A percentile compares a stretch with the other conserved stretches of the same genome.
phyloP scores from a whole-genome alignment of 2,797 vertebrate species.

The Euthynnus affinis region DNA sequence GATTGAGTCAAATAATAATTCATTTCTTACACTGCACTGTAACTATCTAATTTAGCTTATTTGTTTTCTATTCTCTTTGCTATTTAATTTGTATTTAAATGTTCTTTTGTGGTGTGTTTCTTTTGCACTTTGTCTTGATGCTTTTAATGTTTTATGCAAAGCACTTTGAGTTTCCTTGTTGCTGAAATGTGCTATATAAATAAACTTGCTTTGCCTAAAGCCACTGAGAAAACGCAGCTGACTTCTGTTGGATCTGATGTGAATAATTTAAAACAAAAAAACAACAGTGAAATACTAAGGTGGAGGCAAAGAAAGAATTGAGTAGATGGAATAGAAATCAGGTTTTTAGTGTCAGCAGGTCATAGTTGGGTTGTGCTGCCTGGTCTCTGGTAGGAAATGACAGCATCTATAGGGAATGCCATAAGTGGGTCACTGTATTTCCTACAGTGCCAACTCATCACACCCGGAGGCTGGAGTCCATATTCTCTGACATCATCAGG shows the following conservation, averaged over 20 bases:
- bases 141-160: no score
- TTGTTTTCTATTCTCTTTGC: no score
- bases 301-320: neutral
- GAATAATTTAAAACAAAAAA: neutral
- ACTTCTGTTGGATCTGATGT: neutral
- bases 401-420: constrained; percentile 32
- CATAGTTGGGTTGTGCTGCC: neutral
- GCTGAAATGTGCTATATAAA: no score
- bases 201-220: neutral
- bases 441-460: constrained; percentile 47
- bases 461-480: constrained; percentile 56
- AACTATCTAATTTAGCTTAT: no score
- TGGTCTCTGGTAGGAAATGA: constrained; percentile 1
- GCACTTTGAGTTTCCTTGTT: no score
- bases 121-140: no score
- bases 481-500: constrained; percentile 29
- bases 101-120: no score
- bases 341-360: constrained; percentile 35
- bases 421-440: constrained; percentile 67
- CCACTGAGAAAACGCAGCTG: neutral
- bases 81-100: no score
- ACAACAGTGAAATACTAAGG: neutral
- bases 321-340: neutral
- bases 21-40: no score
- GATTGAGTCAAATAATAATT: no score